A percentile compares a stretch with the other conserved stretches of the same genome.
Conservation (phyloP, 2,113 vertebrate species). For the Vulpes lagopus region DNA sequence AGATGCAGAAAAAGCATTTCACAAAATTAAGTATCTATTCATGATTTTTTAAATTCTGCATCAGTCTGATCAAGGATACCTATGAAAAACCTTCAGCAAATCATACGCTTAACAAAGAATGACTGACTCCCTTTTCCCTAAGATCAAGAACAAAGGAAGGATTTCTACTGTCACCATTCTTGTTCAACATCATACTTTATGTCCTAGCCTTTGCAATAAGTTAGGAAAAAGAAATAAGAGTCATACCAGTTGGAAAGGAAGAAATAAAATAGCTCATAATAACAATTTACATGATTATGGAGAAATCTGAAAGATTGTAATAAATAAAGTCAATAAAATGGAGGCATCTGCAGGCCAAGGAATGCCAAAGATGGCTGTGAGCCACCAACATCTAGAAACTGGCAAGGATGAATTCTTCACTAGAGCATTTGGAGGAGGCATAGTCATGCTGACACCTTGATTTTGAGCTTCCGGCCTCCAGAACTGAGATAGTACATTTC, state of each 20-base stretch:
- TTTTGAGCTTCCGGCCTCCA: background rate
- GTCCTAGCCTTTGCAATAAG: background rate
- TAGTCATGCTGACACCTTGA: background rate
- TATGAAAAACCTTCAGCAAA: background rate
- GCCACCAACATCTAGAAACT: background rate
- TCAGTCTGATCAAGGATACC: background rate
- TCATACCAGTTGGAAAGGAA: background rate
- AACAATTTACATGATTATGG: background rate
- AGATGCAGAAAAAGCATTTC: background rate
- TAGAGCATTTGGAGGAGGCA: background rate
- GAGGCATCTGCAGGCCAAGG: too few species aligned
- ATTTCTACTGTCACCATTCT: fast-evolving
- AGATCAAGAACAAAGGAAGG: background rate
- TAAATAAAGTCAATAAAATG: background rate
- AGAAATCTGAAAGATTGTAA: background rate
- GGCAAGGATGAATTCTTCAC: background rate
- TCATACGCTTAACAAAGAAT: background rate
- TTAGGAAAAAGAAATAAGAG: background rate
- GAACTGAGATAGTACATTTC: background rate
- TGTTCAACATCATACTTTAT: background rate
- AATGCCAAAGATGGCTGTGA: background rate
- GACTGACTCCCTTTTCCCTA: too few species aligned
- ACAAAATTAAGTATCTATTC: background rate
- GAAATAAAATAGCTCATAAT: background rate
- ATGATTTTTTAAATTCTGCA: background rate